Conservation (phyloP, 2,888 invertebrate genomes). For the Pycnomerus fuliginosus region DNA sequence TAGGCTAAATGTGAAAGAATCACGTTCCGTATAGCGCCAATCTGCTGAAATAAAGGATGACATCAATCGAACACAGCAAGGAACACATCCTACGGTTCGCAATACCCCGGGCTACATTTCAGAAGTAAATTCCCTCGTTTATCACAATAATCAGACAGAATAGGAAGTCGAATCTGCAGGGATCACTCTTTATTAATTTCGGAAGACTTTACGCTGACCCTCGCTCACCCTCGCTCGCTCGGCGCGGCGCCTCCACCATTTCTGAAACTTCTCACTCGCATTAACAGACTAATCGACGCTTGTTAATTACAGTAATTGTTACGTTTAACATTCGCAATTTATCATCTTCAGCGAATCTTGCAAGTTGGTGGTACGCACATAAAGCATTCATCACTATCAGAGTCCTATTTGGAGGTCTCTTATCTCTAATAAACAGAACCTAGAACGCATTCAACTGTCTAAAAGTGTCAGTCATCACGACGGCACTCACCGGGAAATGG, state of each 20-base stretch:
- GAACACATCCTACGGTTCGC: conserved; percentile 11
- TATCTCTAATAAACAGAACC: conserved; percentile 30
- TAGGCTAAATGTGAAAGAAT: conserved; percentile 48
- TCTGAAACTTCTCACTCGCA: no score
- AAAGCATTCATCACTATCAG: conserved; percentile 24
- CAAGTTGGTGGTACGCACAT: conserved; percentile 6
- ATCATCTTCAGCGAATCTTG: conserved; percentile 10
- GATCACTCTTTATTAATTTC: no score
- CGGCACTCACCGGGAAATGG: conserved; percentile 22
- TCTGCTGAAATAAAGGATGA: conserved; percentile 35
- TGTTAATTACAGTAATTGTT: conserved; percentile 11
- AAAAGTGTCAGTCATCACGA: conserved; percentile 24
- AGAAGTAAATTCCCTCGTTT: conserved; percentile 12
- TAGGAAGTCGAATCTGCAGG: no score
- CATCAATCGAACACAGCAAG: conserved; percentile 22
- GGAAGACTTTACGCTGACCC: no score
- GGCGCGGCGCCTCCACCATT: no score
- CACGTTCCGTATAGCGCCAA: conserved; percentile 41
- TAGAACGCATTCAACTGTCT: conserved; percentile 27
- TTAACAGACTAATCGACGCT: no score
- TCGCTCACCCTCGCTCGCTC: no score
- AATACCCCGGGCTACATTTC: conserved; percentile 7
- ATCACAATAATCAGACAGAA: conserved; percentile 19
- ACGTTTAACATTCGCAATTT: conserved; percentile 15
- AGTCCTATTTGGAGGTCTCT: conserved; percentile 18